These are phyloP conservation scores for Dasypolia templi DNA, from an alignment of 2,888 invertebrate species.

Conservation along the genomic window DNA sequence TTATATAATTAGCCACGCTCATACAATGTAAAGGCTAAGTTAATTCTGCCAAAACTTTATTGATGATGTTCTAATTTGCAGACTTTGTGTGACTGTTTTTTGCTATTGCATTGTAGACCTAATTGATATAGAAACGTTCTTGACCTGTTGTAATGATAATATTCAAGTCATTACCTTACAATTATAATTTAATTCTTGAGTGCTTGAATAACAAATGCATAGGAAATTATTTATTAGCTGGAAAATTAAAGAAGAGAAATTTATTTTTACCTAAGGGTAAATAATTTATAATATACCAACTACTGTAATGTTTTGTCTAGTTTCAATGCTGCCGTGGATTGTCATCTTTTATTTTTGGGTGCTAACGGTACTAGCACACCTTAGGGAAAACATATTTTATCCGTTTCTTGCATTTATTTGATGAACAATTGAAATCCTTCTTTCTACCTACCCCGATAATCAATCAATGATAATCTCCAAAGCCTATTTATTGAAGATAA, in stretches of 20 bases:
- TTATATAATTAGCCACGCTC: constrained; percentile 36
- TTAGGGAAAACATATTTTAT: background rate
- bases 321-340: background rate
- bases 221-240: constrained; percentile 19
- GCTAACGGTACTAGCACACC: background rate
- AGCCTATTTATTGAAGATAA: background rate
- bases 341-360: background rate
- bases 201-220: constrained; percentile 3
- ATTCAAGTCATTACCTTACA: constrained; percentile 37
- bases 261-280: background rate
- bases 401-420: background rate
- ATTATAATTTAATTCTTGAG: constrained; percentile 14
- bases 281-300: background rate
- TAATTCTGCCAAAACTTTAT: constrained; percentile 44
- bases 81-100: constrained; percentile 12
- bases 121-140: constrained; percentile 25
- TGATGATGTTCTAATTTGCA: constrained; percentile 29
- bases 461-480: background rate
- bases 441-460: background rate
- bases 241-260: constrained; percentile 2
- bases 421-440: background rate
- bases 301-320: background rate
- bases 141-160: constrained; percentile 43
- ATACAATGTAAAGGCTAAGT: constrained; percentile 36
- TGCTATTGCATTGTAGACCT: constrained; percentile 10